Base-by-base conservation (phyloP, 2,888 invertebrate genomes). In the Rhagonycha fulva region DNA sequence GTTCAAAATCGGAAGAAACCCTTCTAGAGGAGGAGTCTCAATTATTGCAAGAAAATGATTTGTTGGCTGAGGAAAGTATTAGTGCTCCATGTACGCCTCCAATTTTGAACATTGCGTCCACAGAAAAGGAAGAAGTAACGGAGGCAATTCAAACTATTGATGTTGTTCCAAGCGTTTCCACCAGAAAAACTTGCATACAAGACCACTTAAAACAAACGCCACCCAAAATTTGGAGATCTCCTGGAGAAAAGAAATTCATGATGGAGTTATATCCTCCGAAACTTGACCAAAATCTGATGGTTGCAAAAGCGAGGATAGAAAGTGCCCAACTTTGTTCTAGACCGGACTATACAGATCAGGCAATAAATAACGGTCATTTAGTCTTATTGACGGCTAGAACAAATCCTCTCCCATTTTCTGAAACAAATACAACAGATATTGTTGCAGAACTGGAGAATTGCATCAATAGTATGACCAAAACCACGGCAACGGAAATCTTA, bases 211-310 rank as follows among this genome's bases (percentile, higher is more conserved):
- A 47, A 47, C 47, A 47, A 47, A 47, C 47, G 0, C 26, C 63
- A 11, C 24, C n/a, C 7, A 66, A 26, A 24, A 26, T 30, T 68
- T 80, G 82, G 82, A 82, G 78, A 68, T 81, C 81, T 12, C 80
- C 82, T 3, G 82, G 80, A 3, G 81, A 81, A 76, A 80, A 80
- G 69, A 82, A 82, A 68, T 76, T 79, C 70, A 77, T 81, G 68
- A 78, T 79, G 32, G 75, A 78, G n/a, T 62, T 69, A 32, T 63
- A 68, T 7, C 24, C 68, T 26, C 66, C 28, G 62, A 71, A 47
- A 47, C 47, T 47, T 7, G 47, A 47, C 7, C 47, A 47, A n/a
- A 47, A n/a, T 0, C 47, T 47, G 7, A 7, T 47, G 7, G n/a
- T 47, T 47, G n/a, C 47, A n/a, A 47, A 47, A 7, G 7, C n/a